phyloP scores from a whole-genome alignment of 2,113 vertebrate genomes.

The Nycticryphes semicollaris region DNA sequence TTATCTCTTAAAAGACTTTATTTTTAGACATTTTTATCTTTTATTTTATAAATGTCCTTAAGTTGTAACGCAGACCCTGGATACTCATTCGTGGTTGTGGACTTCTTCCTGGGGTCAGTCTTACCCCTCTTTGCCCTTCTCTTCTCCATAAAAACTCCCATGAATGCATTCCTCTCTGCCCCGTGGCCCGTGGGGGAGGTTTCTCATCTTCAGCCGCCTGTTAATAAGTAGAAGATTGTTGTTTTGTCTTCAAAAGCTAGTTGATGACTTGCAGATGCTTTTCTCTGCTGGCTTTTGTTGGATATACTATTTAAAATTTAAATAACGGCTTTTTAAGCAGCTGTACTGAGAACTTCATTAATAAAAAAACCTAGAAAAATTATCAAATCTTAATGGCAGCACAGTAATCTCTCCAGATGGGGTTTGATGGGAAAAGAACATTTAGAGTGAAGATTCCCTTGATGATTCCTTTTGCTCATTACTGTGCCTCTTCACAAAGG shows the following conservation, averaged over 20 bases:
- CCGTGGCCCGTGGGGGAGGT: not conserved
- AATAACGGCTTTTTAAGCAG: not conserved
- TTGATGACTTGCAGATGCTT: conserved; percentile 19
- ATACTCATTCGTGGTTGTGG: not conserved
- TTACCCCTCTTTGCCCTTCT: not conserved
- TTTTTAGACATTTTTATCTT: not conserved
- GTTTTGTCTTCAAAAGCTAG: not conserved
- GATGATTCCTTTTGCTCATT: not conserved
- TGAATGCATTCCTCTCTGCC: not conserved
- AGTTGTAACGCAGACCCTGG: not conserved
- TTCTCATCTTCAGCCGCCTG: not conserved
- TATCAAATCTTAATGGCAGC: not conserved
- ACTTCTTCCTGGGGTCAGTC: not conserved
- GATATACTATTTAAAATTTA: not conserved
- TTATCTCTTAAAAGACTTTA: not conserved
- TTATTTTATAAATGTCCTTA: not conserved
- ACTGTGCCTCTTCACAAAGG: accelerated
- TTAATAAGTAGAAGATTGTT: not conserved
- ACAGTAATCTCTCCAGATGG: not conserved
- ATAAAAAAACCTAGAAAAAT: not conserved
- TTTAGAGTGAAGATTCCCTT: not conserved
- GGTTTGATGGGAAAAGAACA: not conserved
- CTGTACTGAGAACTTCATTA: not conserved
- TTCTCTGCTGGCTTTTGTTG: not conserved
- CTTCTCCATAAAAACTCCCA: not conserved